Evolutionary conservation across 1,140 invertebrate genomes (phyloP), one percentile per base, ranked within the genome.

Genomic region (Leptopilina boulardi): DNA sequence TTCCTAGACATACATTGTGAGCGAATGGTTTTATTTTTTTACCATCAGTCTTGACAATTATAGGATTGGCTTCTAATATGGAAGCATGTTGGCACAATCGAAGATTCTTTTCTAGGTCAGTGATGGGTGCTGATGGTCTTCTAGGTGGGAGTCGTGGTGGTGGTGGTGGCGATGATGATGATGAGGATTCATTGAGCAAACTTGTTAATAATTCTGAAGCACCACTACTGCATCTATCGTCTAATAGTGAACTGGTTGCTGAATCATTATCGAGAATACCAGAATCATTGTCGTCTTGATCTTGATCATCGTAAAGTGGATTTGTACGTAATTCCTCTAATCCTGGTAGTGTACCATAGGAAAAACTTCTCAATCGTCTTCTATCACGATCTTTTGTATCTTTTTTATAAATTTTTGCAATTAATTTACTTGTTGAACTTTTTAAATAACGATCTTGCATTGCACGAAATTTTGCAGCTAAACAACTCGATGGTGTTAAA

Each of bases 201-300:
- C 77, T 83, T 0, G 81, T 89, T 56, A 92, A 86, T 8, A 91
- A 92, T 19, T 92, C 92, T 3, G 93, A 93, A 85, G 92, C 92
- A 70, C 92, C 92, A 84, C 92, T 93, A 83, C 92, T 92, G 84
- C 92, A 92, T 42, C 93, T 91, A 83, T 93, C 93, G 56, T 95
- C 94, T 74, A 94, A 92, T 26, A 95, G 89, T 0, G 94, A 94
- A 47, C 93, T 94, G 30, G 92, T 94, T 5, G 94, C 93, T 0
- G 94, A 95, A 82, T 94, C 94, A 82, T 94, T 95, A 77, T 95
- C 93, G 83, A 95, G 88, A 78, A 96, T 96, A 10, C 95, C 95
- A 26, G 94, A 95, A 86, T 96, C 95, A 59, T 94, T 93, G 85
- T 95, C 95, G 85, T 95, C 94, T 74, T 91, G 91, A 19, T 90